These are phyloP conservation scores for Nanorana parkeri DNA, from an alignment of 2,113 vertebrate species.

Conservation along the genomic window DNA sequence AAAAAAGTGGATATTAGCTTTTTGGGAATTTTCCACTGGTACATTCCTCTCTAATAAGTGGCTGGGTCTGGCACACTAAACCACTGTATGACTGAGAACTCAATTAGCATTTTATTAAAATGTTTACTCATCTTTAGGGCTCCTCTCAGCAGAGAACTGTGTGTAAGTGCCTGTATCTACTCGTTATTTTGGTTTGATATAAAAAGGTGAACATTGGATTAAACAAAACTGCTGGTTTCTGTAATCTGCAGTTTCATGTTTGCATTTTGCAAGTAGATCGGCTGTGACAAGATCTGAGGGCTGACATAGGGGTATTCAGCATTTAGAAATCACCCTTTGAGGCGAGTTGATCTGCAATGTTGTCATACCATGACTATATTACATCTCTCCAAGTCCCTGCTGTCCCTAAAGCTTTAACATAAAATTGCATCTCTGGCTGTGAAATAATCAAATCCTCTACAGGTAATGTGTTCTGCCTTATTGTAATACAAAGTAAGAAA, in stretches of 20 bases:
- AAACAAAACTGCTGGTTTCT: constrained; percentile 53
- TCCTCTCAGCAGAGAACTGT: constrained; percentile 51
- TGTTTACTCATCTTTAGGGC: constrained; percentile 47
- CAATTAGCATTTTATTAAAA: constrained; percentile 58
- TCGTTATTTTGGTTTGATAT: constrained; percentile 50
- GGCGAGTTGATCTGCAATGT: constrained; percentile 63
- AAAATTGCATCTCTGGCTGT: constrained; percentile 72
- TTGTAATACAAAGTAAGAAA: constrained; percentile 43
- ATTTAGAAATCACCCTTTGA: constrained; percentile 55
- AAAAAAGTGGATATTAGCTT: neutral
- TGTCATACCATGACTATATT: constrained; percentile 67
- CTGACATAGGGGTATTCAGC: constrained; percentile 32
- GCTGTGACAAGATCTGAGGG: constrained; percentile 53
- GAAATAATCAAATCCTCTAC: constrained; percentile 68
- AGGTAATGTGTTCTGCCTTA: constrained; percentile 53
- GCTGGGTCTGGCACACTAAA: constrained; percentile 18
- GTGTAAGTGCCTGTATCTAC: constrained; percentile 29
- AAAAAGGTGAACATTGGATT: constrained; percentile 46
- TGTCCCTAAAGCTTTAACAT: constrained; percentile 62
- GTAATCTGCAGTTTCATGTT: constrained; percentile 54
- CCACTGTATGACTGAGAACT: constrained; percentile 32
- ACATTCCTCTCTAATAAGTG: neutral
- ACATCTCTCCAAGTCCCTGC: constrained; percentile 65
- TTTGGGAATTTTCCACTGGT: neutral
- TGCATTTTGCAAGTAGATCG: constrained; percentile 47